phyloP scores from a whole-genome alignment of 2,797 vertebrate genomes.

The Anisognathus igniventris region DNA sequence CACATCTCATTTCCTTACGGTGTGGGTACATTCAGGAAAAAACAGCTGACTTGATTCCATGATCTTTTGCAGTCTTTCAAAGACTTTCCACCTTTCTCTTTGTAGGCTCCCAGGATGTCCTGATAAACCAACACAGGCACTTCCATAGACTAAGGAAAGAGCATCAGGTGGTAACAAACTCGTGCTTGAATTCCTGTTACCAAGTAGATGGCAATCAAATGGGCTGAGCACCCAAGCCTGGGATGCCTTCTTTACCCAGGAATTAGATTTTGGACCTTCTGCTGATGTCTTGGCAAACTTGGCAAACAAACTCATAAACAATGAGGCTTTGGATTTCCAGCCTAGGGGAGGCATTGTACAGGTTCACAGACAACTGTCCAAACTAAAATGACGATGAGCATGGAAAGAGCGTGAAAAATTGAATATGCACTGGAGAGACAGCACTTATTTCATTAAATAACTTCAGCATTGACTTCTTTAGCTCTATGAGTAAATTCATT shows the following conservation, averaged over 20 bases:
- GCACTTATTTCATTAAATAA: neutral
- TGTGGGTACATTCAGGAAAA: neutral
- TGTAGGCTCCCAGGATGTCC: neutral
- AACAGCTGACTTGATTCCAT: neutral
- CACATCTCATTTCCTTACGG: neutral
- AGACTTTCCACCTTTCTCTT: neutral
- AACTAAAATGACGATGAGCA: neutral
- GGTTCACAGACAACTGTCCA: neutral
- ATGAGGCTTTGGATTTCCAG: neutral
- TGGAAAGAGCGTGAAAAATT: neutral
- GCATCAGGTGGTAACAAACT: neutral
- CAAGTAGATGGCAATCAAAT: neutral
- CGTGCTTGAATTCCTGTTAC: neutral
- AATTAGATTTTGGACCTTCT: neutral
- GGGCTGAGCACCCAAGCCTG: neutral
- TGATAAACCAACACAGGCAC: neutral
- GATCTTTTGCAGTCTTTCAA: neutral
- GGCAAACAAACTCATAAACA: neutral
- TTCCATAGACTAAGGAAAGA: neutral
- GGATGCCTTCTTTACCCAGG: neutral
- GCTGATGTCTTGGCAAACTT: neutral
- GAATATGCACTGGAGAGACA: neutral
- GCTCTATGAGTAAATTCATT: neutral
- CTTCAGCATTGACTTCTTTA: constrained; percentile 7
- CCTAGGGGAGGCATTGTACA: neutral